These are phyloP conservation scores for Ficedula albicollis DNA, from an alignment of 2,797 vertebrate species.

Conservation along the genomic window DNA sequence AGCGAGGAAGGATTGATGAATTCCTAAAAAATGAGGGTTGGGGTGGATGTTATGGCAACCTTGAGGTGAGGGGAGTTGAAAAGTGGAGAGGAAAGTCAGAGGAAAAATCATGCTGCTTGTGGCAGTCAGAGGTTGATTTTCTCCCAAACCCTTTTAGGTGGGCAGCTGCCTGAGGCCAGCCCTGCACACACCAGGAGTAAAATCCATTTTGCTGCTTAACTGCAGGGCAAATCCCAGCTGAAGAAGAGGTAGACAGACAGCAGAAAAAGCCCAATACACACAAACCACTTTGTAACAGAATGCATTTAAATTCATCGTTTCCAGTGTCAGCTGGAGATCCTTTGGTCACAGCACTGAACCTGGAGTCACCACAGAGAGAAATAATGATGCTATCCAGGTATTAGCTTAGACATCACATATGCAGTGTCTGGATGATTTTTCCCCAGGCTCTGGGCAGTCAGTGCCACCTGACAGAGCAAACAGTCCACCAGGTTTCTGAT, in stretches of 20 bases:
- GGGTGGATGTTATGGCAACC: not conserved
- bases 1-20: not conserved
- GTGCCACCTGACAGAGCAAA: not conserved
- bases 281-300: not conserved
- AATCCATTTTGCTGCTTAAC: not conserved
- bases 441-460: not conserved
- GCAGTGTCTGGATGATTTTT: not conserved
- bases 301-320: not conserved
- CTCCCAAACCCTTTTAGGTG: not conserved
- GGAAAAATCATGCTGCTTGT: not conserved
- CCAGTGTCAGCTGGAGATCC: not conserved
- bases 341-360: not conserved
- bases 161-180: not conserved
- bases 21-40: not conserved
- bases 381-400: not conserved
- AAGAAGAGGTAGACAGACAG: not conserved
- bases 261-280: not conserved
- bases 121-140: not conserved
- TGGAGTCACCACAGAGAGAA: not conserved
- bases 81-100: not conserved
- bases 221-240: not conserved
- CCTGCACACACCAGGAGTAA: not conserved
- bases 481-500: not conserved
- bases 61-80: not conserved
- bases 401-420: not conserved